A percentile compares a stretch with the other conserved stretches of the same genome.
These are phyloP conservation scores for Zaprionus capensis DNA, from an alignment of 1,140 invertebrate species.

Conservation along the genomic window DNA sequence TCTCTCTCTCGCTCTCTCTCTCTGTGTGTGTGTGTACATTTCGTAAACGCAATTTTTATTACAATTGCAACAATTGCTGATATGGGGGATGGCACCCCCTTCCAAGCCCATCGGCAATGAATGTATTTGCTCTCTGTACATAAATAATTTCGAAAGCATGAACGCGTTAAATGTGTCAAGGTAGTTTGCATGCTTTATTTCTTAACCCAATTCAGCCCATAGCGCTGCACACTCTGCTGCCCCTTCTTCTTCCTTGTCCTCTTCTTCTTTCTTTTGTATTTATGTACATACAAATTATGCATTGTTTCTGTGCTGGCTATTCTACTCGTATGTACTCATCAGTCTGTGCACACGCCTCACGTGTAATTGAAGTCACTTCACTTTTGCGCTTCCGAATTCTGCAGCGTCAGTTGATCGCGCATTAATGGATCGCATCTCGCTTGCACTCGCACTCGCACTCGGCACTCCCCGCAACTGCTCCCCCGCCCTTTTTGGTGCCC, in stretches of 20 bases:
- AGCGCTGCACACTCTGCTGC: too few relatives aligned
- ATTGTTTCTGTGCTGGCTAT: constrained; percentile 4
- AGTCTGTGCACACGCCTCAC: constrained; percentile 13
- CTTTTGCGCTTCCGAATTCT: constrained; percentile 13
- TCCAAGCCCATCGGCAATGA: constrained; percentile 10
- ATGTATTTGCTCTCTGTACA: constrained; percentile 40
- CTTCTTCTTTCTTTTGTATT: constrained; percentile 20
- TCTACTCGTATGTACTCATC: constrained; percentile 2
- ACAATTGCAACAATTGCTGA: constrained; percentile 62
- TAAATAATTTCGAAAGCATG: constrained; percentile 56
- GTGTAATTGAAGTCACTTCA: constrained; percentile 5
- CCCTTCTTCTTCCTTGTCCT: background rate
- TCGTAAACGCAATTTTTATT: constrained; percentile 53
- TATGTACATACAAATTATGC: constrained; percentile 7
- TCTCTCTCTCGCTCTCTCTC: too few relatives aligned
- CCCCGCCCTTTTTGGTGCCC: background rate
- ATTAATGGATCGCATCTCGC: constrained; percentile 67
- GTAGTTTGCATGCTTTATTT: constrained; percentile 79
- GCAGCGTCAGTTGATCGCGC: constrained; percentile 25
- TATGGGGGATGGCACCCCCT: constrained; percentile 18
- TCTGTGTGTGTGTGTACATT: constrained; percentile 21
- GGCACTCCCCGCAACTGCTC: background rate
- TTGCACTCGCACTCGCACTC: constrained; percentile 12
- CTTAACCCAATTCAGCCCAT: constrained; percentile 67
- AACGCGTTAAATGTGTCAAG: constrained; percentile 65